Percentiles rank a stretch among this genome's conserved stretches.
These are phyloP conservation scores for Neosilurus hyrtlii DNA, from an alignment of 2,797 vertebrate species.

Conservation along the genomic window DNA sequence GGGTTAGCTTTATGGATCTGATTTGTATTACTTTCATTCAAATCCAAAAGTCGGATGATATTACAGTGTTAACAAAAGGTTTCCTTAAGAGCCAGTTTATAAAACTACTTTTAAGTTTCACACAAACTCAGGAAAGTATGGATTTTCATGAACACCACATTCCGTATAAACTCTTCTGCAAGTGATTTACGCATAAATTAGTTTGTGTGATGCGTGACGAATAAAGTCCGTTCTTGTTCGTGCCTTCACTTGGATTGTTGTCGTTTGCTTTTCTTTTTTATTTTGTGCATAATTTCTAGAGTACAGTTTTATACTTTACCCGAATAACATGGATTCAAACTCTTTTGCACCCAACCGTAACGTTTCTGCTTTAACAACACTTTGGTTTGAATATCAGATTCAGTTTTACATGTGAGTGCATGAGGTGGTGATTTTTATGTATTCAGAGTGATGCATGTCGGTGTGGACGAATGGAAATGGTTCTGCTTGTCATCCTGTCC, in stretches of 20 bases:
- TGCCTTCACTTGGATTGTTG: neutral
- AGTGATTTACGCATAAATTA: neutral
- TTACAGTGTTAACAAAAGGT: no score
- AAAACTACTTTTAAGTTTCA: neutral
- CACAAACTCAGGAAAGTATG: neutral
- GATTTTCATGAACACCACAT: neutral
- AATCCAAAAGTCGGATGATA: no score
- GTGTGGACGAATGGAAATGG: constrained; percentile 46
- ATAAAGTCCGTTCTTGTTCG: neutral
- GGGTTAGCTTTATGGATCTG: no score
- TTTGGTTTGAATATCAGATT: constrained; percentile 21
- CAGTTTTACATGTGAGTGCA: constrained; percentile 17
- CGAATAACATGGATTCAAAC: neutral
- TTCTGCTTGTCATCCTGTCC: constrained; percentile 51
- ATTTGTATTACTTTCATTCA: no score
- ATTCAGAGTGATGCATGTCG: constrained; percentile 48
- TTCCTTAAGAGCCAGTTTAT: neutral
- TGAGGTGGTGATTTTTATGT: constrained; percentile 36
- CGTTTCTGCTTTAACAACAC: constrained; percentile 7
- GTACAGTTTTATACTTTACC: no score
- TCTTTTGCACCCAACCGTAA: neutral
- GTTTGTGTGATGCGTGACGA: neutral
- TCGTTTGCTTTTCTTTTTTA: neutral
- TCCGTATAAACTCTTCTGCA: neutral
- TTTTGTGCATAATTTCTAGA: neutral